These are phyloP conservation scores for Silurus lanzhouensis DNA, from an alignment of 2,797 vertebrate species.

Conservation along the genomic window DNA sequence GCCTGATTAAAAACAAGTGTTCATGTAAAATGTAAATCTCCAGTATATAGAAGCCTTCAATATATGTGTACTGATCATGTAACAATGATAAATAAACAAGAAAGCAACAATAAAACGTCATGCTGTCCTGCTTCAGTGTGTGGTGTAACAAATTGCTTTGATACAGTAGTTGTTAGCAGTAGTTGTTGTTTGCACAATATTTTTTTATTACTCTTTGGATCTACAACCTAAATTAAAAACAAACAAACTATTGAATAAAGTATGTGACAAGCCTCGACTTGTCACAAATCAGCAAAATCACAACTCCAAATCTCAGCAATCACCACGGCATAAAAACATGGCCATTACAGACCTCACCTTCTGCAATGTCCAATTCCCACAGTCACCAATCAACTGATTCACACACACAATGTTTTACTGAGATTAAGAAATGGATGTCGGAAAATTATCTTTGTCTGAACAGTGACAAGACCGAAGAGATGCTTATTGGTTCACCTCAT, in stretches of 20 bases:
- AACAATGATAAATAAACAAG: constrained; percentile 54
- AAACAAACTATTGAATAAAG: neutral
- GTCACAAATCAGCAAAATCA: no score
- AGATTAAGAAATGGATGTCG: no score
- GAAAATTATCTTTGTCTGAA: no score
- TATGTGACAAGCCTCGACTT: neutral
- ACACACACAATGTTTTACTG: no score
- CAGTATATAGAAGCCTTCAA: constrained; percentile 68
- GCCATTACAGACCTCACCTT: no score
- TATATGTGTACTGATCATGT: constrained; percentile 75
- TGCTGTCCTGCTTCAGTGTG: neutral
- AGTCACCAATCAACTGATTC: no score
- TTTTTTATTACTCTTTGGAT: neutral
- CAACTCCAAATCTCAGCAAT: no score
- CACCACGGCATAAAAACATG: no score
- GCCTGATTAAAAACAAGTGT: constrained; percentile 71
- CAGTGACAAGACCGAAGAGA: no score
- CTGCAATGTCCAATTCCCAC: no score
- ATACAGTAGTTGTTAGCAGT: neutral
- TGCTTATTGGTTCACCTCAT: no score
- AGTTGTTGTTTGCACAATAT: neutral
- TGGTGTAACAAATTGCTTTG: neutral
- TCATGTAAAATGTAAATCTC: constrained; percentile 69
- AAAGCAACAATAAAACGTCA: neutral
- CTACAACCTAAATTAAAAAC: neutral